A percentile compares a stretch with the other conserved stretches of the same genome.
These are phyloP conservation scores for Mobula hypostoma DNA, from an alignment of 2,113 vertebrate species.

Conservation along the genomic window DNA sequence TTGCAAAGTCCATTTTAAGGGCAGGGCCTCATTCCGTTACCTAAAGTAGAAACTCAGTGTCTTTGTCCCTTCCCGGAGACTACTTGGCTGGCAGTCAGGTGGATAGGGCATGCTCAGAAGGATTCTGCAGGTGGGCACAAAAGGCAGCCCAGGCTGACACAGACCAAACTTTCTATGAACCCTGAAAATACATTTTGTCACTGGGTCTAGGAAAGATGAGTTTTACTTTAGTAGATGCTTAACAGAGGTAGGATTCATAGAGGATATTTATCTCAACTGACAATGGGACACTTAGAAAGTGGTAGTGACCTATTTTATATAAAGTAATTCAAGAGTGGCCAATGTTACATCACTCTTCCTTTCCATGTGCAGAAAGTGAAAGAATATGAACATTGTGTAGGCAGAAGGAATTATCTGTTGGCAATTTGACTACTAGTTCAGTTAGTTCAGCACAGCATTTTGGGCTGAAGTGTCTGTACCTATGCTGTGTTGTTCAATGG, in stretches of 20 bases:
- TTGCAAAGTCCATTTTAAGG: not conserved
- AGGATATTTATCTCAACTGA: not conserved
- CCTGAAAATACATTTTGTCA: not conserved
- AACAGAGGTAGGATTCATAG: not conserved
- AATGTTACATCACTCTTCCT: not conserved
- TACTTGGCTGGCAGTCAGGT: not conserved
- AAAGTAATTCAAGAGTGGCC: not conserved
- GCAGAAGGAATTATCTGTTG: too few species aligned
- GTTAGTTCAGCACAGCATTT: too few species aligned
- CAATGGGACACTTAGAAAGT: not conserved
- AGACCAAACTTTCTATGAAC: not conserved
- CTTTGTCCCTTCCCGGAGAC: not conserved
- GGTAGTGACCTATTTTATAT: not conserved
- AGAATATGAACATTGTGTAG: too few species aligned
- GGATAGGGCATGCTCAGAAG: not conserved
- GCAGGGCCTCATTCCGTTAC: not conserved
- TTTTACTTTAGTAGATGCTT: not conserved
- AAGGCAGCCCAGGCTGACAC: not conserved
- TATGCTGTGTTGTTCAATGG: too few species aligned
- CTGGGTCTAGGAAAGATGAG: not conserved
- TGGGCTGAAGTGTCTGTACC: too few species aligned
- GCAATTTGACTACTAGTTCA: too few species aligned
- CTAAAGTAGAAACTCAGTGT: not conserved
- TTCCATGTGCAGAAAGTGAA: too few species aligned
- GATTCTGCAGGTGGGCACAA: not conserved